Evolutionary conservation across 2,888 invertebrate species (phyloP), one percentile per base, ranked within the genome.

Genomic region (Hirudinaria manillensis): DNA sequence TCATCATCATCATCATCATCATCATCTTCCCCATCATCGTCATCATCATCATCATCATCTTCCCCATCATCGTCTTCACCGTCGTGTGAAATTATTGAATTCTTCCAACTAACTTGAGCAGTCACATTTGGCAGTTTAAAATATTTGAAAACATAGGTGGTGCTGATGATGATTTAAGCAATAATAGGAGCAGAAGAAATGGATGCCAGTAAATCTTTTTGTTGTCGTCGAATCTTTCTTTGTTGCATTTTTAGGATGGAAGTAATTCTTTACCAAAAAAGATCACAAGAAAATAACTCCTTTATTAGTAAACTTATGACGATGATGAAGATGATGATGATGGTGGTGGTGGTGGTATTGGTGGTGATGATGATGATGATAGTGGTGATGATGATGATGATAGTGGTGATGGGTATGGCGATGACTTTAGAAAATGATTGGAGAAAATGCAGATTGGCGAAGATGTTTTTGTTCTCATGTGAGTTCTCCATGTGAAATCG

Each of bases 1-100:
- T 70, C 70, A 70, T 70, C 70, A 70, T 70, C 70, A 70, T 70
- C 70, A 70, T 70, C 70, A 70, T 70, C 70, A 70, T 70, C 70
- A 70, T 70, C 70, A 70, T 70, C 70, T 29, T 70, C 70, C 16
- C 32, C 70, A 70, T 70, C 70, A 36, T 70, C 70, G 32, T 70
- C 70, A 29, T 70, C 70, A 70, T 70, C 70, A 70, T 70, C 70
- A 70, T 70, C 70, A 70, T 70, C 70, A 70, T 32, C 70, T 19
- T 38, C 70, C 13, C 32, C 70, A 70, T 70, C 70, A 70, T 70
- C 70, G 32, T 70, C 70, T 29, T 70, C 66, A 65, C 27, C 16
- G 27, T 24, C 66, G 27, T 68, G 45, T 16, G 3, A 45, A 45
- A 45, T 45, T 2, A 6, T 45, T 45, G 13, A 45, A 10, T 45